Base-by-base conservation (phyloP, 2,888 invertebrate genomes). In the Eurytoma adleriae region DNA sequence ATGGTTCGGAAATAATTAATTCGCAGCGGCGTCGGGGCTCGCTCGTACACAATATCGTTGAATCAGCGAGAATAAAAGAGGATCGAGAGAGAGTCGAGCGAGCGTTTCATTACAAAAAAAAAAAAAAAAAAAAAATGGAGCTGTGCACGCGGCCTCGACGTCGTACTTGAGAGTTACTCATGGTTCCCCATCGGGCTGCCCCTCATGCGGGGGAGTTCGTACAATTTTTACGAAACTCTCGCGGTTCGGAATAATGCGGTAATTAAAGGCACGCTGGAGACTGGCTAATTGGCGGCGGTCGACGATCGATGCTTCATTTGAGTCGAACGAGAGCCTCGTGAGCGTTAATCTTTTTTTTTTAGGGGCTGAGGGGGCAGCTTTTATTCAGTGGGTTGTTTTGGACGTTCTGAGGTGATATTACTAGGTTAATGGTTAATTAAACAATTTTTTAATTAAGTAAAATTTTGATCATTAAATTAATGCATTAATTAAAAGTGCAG, bases 1-100 rank as follows among this genome's bases (percentile, higher is more conserved):
- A 73, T 73, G 64, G 61, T 48, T 73, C 30, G 64, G 54, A 64
- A 73, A 64, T 73, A 73, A 64, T 64, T 64, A 73, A 73, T 73
- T 40, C 62, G 50, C 50, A 20, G n/a, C n/a, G 24, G 27, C 59
- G 14, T 18, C 52, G 18, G 14, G 4, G 40, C 7, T 40, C 27
- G 10, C 56, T n/a, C 30, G n/a, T 59, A 59, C 14, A 30, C 72
- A 40, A 52, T 62, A 30, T 72, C 62, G 62, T 72, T 62, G 72
- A 61, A 52, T 50, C 30, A 3, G 30, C 57, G n/a, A 62, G 62
- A 62, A 27, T 54, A n/a, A 12, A 40, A 5, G 3, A 50, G 18
- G 24, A 3, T 18, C 50, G 66, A 1, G 5, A 5, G 7, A n/a
- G 1, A 62, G 20, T 10, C 12, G 13, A 61, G 61, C 48, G 16